phyloP scores from a whole-genome alignment of 2,113 vertebrate species.

The Cololabis saira region DNA sequence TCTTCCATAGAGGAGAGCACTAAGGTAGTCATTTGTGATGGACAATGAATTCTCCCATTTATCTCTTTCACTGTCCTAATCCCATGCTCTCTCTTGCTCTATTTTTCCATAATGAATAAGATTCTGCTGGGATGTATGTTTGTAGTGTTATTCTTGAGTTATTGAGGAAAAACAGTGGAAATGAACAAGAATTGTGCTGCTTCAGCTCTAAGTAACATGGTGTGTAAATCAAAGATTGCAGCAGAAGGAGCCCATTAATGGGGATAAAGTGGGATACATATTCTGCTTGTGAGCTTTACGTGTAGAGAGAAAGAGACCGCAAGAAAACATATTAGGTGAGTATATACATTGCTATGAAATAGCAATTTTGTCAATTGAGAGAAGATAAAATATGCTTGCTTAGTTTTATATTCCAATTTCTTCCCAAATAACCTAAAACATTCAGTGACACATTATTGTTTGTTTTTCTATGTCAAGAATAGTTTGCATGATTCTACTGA shows the following conservation, averaged over 20 bases:
- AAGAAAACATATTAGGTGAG: slow-evolving; percentile 14
- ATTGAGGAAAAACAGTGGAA: slow-evolving; percentile 59
- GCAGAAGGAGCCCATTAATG: slow-evolving; percentile 57
- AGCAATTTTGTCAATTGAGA: slow-evolving; percentile 5
- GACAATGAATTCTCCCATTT: slow-evolving; percentile 60
- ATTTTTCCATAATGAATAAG: slow-evolving; percentile 45
- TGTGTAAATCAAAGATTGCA: slow-evolving; percentile 58
- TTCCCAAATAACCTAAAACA: no score
- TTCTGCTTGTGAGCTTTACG: slow-evolving; percentile 18
- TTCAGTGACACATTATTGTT: no score
- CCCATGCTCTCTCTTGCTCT: slow-evolving; percentile 3
- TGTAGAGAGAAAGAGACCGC: slow-evolving; percentile 15
- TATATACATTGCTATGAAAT: slow-evolving; percentile 22
- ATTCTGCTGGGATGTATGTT: slow-evolving; percentile 50
- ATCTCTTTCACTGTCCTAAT: slow-evolving; percentile 36
- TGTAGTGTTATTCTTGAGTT: slow-evolving; percentile 67
- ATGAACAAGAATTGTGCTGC: slow-evolving; percentile 47
- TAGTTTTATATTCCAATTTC: background rate
- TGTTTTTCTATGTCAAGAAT: background rate
- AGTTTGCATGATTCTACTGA: background rate
- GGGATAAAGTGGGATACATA: slow-evolving; percentile 47
- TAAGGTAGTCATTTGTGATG: slow-evolving; percentile 55
- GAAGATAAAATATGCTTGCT: background rate
- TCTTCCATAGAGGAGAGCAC: slow-evolving; percentile 36
- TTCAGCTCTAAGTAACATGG: slow-evolving; percentile 40